A percentile compares a stretch with the other conserved stretches of the same genome.
These are phyloP conservation scores for Aelia acuminata DNA, from an alignment of 2,888 invertebrate species.

Conservation along the genomic window DNA sequence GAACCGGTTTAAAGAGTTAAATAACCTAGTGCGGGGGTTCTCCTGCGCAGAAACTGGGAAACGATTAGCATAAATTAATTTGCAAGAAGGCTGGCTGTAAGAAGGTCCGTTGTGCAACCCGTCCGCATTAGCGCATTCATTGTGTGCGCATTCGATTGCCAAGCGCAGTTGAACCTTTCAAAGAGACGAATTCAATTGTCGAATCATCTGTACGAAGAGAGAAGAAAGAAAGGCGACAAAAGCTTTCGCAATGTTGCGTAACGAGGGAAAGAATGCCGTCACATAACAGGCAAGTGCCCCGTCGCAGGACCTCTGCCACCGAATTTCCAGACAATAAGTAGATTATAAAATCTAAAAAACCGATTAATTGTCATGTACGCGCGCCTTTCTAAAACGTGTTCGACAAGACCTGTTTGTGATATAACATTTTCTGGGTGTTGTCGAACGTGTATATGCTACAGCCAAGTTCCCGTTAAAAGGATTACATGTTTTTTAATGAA, in stretches of 20 bases:
- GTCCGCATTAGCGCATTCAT: background rate
- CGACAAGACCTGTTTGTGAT: conserved; percentile 20
- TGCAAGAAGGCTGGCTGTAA: conserved; percentile 41
- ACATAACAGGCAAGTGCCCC: background rate
- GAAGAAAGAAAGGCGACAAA: conserved; percentile 9
- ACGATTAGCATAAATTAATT: conserved; percentile 41
- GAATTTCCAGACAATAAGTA: conserved; percentile 22
- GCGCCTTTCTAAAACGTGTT: conserved; percentile 7
- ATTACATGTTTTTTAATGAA: background rate
- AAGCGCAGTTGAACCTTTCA: conserved; percentile 28
- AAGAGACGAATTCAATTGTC: conserved; percentile 21
- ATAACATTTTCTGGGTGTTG: background rate
- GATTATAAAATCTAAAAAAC: background rate
- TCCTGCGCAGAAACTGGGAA: background rate
- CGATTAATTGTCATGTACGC: background rate
- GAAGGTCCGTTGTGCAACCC: background rate
- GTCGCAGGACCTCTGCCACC: background rate
- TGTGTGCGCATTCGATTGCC: background rate
- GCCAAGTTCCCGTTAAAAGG: background rate
- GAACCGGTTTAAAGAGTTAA: conserved; percentile 29
- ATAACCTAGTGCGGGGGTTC: background rate
- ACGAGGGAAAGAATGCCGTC: conserved; percentile 42
- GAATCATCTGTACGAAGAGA: conserved; percentile 8
- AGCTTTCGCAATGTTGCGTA: conserved; percentile 40
- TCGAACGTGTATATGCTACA: background rate